Conservation (phyloP, 2,113 vertebrate species). For the Egretta garzetta region DNA sequence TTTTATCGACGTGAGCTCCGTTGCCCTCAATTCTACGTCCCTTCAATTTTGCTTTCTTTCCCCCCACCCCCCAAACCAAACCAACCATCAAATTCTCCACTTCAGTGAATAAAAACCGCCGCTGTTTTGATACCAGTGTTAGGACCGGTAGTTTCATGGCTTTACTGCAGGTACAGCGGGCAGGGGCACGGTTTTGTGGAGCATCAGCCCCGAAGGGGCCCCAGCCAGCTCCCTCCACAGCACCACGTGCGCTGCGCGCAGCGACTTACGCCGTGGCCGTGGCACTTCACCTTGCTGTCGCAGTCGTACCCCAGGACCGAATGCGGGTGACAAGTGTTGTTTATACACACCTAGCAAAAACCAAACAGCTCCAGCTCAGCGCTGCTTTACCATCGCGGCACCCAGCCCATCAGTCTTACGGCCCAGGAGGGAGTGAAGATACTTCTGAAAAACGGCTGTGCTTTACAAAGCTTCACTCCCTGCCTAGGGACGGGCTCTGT, state of each 20-base stretch:
- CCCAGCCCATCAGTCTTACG: fast-evolving
- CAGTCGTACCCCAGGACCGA: neutral
- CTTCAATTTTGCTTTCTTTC: neutral
- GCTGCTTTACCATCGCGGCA: fast-evolving
- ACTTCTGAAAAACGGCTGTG: neutral
- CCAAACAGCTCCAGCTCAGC: neutral
- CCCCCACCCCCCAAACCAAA: neutral
- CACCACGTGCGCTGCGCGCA: fast-evolving
- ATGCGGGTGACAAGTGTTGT: neutral
- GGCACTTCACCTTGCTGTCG: neutral
- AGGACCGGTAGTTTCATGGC: neutral
- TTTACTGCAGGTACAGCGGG: neutral
- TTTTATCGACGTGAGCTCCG: fast-evolving
- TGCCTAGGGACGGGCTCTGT: neutral
- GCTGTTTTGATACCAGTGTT: neutral
- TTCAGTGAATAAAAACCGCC: neutral
- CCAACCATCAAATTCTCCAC: neutral
- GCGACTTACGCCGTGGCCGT: slow-evolving; percentile 42
- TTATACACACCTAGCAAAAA: slow-evolving; percentile 48
- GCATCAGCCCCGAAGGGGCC: fast-evolving
- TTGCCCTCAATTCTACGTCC: neutral
- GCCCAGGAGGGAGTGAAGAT: neutral
- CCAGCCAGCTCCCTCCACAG: too few species aligned
- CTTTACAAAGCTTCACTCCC: neutral
- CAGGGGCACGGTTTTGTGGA: neutral